Conservation (phyloP, 37 sponge, comb jelly and placozoan genomes). For the Aplysina aerophoba region DNA sequence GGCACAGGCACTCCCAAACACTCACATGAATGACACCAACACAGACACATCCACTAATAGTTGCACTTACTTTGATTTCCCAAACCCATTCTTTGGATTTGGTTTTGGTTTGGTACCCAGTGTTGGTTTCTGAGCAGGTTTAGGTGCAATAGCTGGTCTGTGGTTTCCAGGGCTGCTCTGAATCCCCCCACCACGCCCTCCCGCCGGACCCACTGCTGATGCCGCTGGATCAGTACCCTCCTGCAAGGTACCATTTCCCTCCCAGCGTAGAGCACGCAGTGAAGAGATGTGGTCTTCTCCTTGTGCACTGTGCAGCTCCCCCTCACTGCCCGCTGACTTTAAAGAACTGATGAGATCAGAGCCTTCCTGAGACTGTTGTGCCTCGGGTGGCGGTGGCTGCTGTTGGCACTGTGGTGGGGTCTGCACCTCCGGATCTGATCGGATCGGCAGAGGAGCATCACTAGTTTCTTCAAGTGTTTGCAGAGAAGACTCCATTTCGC, state of each 20-base stretch:
- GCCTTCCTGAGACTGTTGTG: not conserved
- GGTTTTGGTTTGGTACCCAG: too few relatives aligned
- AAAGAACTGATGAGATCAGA: slow-evolving; percentile 11
- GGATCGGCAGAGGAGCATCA: not conserved
- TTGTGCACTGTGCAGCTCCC: not conserved
- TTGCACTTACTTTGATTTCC: too few relatives aligned
- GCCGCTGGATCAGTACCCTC: not conserved
- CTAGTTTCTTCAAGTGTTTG: not conserved
- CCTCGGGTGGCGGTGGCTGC: not conserved
- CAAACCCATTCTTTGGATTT: too few relatives aligned
- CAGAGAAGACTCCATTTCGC: slow-evolving; percentile 14
- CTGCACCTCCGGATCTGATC: not conserved
- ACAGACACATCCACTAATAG: too few relatives aligned
- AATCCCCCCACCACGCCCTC: too few relatives aligned
- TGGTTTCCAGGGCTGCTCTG: too few relatives aligned
- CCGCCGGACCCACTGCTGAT: not conserved
- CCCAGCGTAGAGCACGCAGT: not conserved
- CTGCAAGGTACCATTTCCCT: not conserved
- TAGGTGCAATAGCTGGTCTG: too few relatives aligned
- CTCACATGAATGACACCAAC: too few relatives aligned
- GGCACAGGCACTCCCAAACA: too few relatives aligned
- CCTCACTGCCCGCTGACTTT: not conserved
- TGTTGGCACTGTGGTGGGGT: not conserved
- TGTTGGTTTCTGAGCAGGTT: too few relatives aligned
- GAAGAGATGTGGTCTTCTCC: not conserved